phyloP scores from a whole-genome alignment of 2,797 vertebrate species.

The Sylvilagus floridanus region DNA sequence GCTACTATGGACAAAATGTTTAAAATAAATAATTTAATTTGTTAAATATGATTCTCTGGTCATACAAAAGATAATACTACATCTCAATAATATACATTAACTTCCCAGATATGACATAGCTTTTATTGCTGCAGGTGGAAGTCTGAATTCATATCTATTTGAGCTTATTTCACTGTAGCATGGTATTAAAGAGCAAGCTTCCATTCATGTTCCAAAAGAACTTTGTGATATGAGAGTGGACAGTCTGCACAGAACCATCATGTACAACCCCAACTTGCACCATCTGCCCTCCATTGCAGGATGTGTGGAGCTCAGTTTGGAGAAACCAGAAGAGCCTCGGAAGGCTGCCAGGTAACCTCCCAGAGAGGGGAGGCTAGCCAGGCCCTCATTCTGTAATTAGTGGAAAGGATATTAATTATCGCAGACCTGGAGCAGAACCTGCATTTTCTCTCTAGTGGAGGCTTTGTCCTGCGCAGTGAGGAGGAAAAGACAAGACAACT shows the following conservation, averaged over 20 bases:
- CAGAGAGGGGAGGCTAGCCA: not conserved
- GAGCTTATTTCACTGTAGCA: not conserved
- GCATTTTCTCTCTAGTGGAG: not conserved
- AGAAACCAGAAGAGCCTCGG: not conserved
- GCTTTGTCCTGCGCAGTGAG: not conserved
- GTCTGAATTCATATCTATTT: not conserved
- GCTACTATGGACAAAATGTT: not conserved
- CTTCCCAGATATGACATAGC: not conserved
- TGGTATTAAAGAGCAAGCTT: not conserved
- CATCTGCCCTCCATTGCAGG: not conserved
- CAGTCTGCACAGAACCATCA: not conserved
- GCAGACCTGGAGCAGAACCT: not conserved
- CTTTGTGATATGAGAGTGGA: not conserved
- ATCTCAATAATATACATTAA: not conserved
- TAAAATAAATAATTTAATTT: not conserved
- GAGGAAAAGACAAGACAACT: not conserved
- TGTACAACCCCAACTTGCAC: not conserved
- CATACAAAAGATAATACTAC: not conserved
- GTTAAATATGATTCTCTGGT: not conserved
- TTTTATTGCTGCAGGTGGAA: not conserved
- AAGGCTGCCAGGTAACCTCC: not conserved
- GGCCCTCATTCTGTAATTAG: not conserved
- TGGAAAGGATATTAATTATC: not conserved
- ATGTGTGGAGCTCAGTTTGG: not conserved
- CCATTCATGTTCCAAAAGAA: not conserved